Percentiles rank a stretch among this genome's conserved stretches.
These are phyloP conservation scores for Ooceraea biroi DNA, from an alignment of 1,140 invertebrate species.

Conservation along the genomic window DNA sequence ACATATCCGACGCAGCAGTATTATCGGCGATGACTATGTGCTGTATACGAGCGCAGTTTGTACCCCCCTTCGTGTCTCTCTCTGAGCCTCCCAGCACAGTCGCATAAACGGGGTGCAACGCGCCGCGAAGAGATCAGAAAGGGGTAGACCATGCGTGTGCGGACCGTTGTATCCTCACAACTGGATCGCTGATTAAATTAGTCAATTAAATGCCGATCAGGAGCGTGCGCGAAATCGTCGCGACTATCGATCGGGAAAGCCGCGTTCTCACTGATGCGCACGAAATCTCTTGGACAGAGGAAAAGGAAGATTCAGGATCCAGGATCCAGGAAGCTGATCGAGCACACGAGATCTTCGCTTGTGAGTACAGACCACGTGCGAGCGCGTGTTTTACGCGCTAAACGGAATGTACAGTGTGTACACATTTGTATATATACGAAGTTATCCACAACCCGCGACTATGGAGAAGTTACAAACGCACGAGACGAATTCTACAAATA, in stretches of 20 bases:
- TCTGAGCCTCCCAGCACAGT: not conserved
- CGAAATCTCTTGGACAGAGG: constrained; percentile 20
- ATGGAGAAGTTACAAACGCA: constrained; percentile 46
- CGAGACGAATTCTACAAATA: constrained; percentile 72
- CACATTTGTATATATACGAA: constrained; percentile 81
- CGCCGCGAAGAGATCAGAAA: constrained; percentile 10
- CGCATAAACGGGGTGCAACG: not conserved
- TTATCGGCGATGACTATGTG: constrained; percentile 28
- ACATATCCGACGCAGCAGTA: constrained; percentile 40
- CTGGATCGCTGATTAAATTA: constrained; percentile 70
- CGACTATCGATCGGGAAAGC: constrained; percentile 38
- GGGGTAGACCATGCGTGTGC: constrained; percentile 26
- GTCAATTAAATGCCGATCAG: constrained; percentile 71
- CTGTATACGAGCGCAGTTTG: constrained; percentile 12
- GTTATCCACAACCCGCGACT: constrained; percentile 62
- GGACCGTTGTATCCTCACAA: constrained; percentile 34
- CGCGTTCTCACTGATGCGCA: not conserved
- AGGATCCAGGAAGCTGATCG: too few relatives aligned
- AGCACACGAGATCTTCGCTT: constrained; percentile 70
- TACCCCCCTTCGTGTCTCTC: not conserved
- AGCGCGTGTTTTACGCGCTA: constrained; percentile 65
- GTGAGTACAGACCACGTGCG: constrained; percentile 76
- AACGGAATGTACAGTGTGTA: constrained; percentile 78
- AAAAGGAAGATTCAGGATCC: too few relatives aligned
- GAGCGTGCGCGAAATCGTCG: not conserved